Percentiles rank a stretch among this genome's conserved stretches.
phyloP scores from a whole-genome alignment of 2,888 invertebrate species.

The Agrilus biguttatus region DNA sequence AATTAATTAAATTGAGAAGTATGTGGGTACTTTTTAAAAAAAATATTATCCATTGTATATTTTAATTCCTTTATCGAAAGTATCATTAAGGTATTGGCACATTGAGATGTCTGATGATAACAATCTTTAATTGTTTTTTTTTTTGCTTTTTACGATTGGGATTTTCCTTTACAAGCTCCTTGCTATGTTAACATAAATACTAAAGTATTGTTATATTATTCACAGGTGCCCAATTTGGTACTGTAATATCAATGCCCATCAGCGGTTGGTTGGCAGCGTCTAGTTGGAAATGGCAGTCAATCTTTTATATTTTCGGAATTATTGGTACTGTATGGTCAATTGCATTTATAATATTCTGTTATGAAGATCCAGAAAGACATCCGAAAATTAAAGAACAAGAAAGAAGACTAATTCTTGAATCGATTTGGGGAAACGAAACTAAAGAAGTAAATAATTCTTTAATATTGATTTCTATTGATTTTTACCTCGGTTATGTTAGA shows the following conservation, averaged over 20 bases:
- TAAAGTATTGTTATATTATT: conserved; percentile 8
- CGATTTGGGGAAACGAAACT: conserved; percentile 63
- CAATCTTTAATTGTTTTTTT: no score
- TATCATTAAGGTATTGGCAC: no score
- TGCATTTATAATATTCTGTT: conserved; percentile 52
- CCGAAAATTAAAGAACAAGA: conserved; percentile 60
- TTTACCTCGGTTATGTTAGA: no score
- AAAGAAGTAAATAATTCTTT: conserved; percentile 46
- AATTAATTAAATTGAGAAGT: no score
- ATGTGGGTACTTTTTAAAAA: no score
- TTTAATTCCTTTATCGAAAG: no score
- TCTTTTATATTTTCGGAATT: conserved; percentile 77
- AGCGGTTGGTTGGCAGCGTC: conserved; percentile 72
- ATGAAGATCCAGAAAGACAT: conserved; percentile 65
- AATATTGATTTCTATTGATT: no score
- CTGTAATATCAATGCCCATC: conserved; percentile 78
- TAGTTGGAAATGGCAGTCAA: conserved; percentile 75
- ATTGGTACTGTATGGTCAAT: conserved; percentile 72
- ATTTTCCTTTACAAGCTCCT: no score
- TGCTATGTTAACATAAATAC: no score
- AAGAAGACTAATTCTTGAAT: conserved; percentile 65
- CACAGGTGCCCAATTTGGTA: conserved; percentile 77
- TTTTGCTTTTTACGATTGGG: no score
- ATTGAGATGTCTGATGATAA: no score
- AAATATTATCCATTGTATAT: no score